phyloP scores from a whole-genome alignment of 2,113 vertebrate species.

The Eira barbara region DNA sequence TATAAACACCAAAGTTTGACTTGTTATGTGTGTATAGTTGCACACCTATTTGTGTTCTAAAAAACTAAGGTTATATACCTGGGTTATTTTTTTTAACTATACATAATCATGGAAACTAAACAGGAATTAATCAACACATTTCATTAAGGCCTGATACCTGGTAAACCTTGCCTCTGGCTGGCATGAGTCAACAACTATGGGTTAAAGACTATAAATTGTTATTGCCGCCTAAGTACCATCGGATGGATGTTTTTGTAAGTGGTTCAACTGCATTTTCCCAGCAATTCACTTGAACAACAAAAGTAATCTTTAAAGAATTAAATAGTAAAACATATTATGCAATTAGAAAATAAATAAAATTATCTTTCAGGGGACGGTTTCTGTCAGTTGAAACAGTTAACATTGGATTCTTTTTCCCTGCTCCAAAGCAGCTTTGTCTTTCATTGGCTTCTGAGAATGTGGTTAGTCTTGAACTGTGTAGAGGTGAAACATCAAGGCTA shows the following conservation, averaged over 20 bases:
- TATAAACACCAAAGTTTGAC: not conserved
- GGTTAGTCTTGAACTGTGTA: slow-evolving; percentile 82
- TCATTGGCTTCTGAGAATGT: slow-evolving; percentile 36
- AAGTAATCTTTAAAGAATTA: slow-evolving; percentile 16
- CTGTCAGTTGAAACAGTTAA: slow-evolving; percentile 6
- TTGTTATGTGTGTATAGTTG: not conserved
- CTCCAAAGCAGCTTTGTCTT: slow-evolving; percentile 48
- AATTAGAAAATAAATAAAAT: not conserved
- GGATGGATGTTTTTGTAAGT: not conserved
- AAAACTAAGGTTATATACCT: not conserved
- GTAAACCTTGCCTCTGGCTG: not conserved
- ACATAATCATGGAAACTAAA: not conserved
- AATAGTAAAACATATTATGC: not conserved
- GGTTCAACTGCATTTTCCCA: not conserved
- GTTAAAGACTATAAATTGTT: not conserved
- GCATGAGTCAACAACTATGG: not conserved
- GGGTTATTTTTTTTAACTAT: not conserved
- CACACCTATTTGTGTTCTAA: not conserved
- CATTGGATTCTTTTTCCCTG: slow-evolving; percentile 46
- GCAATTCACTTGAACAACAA: not conserved
- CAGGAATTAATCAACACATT: not conserved
- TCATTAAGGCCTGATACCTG: not conserved
- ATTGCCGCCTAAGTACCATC: not conserved
- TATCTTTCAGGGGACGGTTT: slow-evolving; percentile 50
- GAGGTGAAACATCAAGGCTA: slow-evolving; percentile 90